Evolutionary conservation across 2,888 invertebrate genomes (phyloP).

Genomic region (Dryobota labecula): DNA sequence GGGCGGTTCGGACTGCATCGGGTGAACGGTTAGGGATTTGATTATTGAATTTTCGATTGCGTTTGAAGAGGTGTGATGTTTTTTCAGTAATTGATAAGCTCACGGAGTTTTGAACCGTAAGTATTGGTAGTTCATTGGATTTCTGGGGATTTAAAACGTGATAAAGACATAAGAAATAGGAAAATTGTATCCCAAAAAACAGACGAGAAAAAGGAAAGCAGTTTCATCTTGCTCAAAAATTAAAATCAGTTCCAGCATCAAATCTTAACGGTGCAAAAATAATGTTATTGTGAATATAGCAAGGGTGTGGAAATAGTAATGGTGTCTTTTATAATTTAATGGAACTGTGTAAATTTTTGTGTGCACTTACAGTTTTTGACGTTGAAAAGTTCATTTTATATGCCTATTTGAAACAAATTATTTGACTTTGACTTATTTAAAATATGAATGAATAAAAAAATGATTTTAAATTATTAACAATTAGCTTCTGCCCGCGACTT

Average conservation of each 20-base stretch:
- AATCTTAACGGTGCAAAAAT: neutral
- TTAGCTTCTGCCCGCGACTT: too few relatives aligned
- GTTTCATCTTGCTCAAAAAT: neutral
- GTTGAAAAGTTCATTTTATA: too few relatives aligned
- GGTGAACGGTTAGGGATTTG: constrained; percentile 26
- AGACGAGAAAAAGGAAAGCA: too few relatives aligned
- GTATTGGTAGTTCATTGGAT: neutral
- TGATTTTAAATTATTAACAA: neutral
- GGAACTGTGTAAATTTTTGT: neutral
- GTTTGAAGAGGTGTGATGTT: constrained; percentile 1
- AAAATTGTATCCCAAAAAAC: neutral
- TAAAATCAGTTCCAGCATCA: neutral
- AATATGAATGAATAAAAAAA: too few relatives aligned
- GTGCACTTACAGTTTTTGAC: neutral
- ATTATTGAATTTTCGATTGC: constrained; percentile 37
- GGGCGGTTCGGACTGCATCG: constrained; percentile 39
- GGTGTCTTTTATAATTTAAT: neutral
- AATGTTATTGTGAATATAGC: neutral
- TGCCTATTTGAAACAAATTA: too few relatives aligned
- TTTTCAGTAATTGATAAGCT: neutral
- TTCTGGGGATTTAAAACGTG: neutral
- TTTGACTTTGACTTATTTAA: too few relatives aligned
- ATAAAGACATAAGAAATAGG: neutral
- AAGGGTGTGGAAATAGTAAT: neutral
- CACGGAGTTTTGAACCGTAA: neutral